Percentiles rank a stretch among this genome's conserved stretches.
Evolutionary conservation across 2,113 vertebrate species (phyloP).

Genomic region (Lamprotornis superbus): DNA sequence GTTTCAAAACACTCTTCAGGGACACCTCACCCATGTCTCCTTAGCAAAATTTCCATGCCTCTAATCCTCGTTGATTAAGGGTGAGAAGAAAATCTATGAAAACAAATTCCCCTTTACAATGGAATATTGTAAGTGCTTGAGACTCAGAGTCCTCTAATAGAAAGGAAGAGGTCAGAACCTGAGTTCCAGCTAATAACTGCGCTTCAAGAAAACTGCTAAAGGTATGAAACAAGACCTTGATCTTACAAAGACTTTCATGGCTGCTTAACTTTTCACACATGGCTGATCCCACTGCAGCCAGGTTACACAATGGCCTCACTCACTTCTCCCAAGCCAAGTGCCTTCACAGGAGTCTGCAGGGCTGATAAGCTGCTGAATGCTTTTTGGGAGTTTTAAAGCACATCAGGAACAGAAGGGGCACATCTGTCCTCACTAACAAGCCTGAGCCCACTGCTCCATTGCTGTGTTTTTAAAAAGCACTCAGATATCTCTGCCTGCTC

Average conservation of each 20-base stretch:
- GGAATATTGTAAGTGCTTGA: not conserved
- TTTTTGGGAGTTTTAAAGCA: not conserved
- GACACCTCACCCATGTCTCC: constrained; percentile 14
- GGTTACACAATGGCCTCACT: not conserved
- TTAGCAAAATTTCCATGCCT: constrained; percentile 20
- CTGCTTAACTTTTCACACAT: not conserved
- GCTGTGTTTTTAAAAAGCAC: not conserved
- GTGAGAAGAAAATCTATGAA: constrained; percentile 15
- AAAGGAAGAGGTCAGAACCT: not conserved
- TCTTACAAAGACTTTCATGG: not conserved
- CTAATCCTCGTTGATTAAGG: not conserved
- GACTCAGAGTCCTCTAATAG: not conserved
- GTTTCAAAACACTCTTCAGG: constrained; percentile 24
- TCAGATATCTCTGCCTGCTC: not conserved
- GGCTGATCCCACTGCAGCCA: not conserved
- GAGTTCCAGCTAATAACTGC: constrained; percentile 2
- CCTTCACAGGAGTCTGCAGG: accelerated
- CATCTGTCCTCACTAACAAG: not conserved
- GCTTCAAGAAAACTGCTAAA: not conserved
- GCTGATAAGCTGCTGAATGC: not conserved
- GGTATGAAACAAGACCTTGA: constrained; percentile 22
- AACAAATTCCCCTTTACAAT: constrained; percentile 39
- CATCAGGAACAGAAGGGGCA: not conserved
- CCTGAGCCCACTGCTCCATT: not conserved
- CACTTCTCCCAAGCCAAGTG: not conserved